phyloP scores from a whole-genome alignment of 92 coral and sea anemone species.

The Phymanthus crucifer region DNA sequence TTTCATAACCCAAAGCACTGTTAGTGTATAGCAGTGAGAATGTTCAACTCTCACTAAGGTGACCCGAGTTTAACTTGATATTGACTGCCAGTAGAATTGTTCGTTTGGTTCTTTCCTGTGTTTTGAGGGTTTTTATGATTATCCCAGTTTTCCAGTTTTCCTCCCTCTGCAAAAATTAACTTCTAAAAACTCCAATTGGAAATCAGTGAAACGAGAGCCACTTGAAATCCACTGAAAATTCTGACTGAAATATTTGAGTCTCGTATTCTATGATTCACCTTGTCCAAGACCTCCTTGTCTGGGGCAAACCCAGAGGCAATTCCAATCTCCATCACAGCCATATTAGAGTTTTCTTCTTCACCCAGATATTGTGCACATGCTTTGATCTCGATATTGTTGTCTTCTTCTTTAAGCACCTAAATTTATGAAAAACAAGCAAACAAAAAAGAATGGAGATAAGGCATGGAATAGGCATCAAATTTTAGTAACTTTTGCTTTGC shows the following conservation, averaged over 20 bases:
- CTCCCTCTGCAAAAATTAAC: too few species aligned
- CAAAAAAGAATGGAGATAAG: too few species aligned
- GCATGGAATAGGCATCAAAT: background rate
- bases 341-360: constrained; percentile 68
- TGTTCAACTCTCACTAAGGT: too few species aligned
- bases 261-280: constrained; percentile 45
- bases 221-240: background rate
- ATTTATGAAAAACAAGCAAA: background rate
- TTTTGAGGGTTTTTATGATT: too few species aligned
- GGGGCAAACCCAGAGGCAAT: constrained; percentile 76
- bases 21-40: too few species aligned
- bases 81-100: too few species aligned
- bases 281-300: constrained; percentile 56
- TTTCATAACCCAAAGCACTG: too few species aligned
- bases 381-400: constrained; percentile 55
- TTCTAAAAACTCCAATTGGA: background rate
- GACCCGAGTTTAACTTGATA: too few species aligned
- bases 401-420: constrained; percentile 45
- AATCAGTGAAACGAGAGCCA: background rate
- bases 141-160: too few species aligned
- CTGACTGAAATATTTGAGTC: background rate
- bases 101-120: too few species aligned
- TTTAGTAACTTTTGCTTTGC: background rate
- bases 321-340: constrained; percentile 95
- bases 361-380: constrained; percentile 87